Conservation (phyloP, 2,113 vertebrate species). For the Protobothrops flavoviridis region DNA sequence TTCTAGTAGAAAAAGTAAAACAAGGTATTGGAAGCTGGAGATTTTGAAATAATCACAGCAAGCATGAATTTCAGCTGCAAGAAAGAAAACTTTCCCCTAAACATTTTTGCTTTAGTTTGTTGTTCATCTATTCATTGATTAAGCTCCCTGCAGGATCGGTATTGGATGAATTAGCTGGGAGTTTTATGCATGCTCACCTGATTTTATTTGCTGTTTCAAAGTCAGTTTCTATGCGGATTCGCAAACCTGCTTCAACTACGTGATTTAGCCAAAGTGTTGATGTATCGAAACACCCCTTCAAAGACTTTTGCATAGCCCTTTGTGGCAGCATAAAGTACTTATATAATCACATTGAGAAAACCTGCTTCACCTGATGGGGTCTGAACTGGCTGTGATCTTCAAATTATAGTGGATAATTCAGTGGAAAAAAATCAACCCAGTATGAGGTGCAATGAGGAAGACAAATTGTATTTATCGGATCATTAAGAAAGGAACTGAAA, state of each 20-base stretch:
- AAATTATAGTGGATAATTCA: not conserved
- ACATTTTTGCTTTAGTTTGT: not conserved
- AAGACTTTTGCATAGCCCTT: not conserved
- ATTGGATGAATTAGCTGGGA: not conserved
- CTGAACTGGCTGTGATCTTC: not conserved
- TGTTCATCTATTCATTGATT: not conserved
- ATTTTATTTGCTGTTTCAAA: not conserved
- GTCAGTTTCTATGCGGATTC: not conserved
- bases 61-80: not conserved
- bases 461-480: not conserved
- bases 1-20: not conserved
- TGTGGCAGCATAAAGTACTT: not conserved
- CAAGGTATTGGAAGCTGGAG: not conserved
- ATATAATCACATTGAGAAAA: not conserved
- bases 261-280: not conserved
- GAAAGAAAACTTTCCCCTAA: not conserved
- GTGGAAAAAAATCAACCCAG: not conserved
- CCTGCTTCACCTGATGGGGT: not conserved
- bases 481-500: not conserved
- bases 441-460: not conserved
- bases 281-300: not conserved
- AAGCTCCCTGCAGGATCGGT: not conserved
- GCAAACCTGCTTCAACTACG: not conserved
- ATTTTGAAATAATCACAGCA: not conserved
- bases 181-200: not conserved